phyloP scores from a whole-genome alignment of 2,797 vertebrate genomes.

The Craterocephalus amniculus region DNA sequence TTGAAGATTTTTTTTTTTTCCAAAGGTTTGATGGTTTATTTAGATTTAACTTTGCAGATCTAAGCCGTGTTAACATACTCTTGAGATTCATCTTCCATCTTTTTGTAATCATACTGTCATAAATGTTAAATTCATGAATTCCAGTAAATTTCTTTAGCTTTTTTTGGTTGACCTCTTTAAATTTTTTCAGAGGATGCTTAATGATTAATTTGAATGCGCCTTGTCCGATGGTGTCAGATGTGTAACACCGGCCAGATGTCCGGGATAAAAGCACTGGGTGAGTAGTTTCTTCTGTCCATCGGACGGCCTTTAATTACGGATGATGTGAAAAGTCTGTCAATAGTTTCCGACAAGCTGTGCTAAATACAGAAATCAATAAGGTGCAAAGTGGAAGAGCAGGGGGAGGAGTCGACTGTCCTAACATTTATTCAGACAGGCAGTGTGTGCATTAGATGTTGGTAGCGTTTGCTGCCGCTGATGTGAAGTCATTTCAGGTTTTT shows the following conservation, averaged over 20 bases:
- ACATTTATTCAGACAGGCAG: conserved; percentile 12
- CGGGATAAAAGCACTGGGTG: not conserved
- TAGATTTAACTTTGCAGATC: not conserved
- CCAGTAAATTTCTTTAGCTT: too few species aligned
- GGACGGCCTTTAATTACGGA: conserved; percentile 61
- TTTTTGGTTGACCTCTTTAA: not conserved
- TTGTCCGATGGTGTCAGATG: not conserved
- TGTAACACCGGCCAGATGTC: not conserved
- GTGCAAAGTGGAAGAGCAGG: conserved; percentile 23
- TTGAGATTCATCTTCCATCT: not conserved
- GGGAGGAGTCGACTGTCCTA: conserved; percentile 23
- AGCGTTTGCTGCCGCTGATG: not conserved
- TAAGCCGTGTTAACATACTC: not conserved
- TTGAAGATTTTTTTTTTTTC: not conserved
- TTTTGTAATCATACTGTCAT: not conserved
- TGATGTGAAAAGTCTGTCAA: conserved; percentile 67
- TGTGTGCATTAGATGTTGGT: conserved; percentile 12
- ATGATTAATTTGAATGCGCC: not conserved
- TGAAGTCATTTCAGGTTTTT: conserved; percentile 1
- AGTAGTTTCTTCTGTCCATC: conserved; percentile 25
- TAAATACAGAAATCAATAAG: conserved; percentile 69
- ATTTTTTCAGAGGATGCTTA: not conserved
- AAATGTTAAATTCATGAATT: too few species aligned
- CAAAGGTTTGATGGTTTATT: not conserved
- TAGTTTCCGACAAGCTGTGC: conserved; percentile 76